Evolutionary conservation across 2,113 vertebrate species (phyloP), one percentile per base, ranked within the genome.

Genomic region (Malurus elegans): DNA sequence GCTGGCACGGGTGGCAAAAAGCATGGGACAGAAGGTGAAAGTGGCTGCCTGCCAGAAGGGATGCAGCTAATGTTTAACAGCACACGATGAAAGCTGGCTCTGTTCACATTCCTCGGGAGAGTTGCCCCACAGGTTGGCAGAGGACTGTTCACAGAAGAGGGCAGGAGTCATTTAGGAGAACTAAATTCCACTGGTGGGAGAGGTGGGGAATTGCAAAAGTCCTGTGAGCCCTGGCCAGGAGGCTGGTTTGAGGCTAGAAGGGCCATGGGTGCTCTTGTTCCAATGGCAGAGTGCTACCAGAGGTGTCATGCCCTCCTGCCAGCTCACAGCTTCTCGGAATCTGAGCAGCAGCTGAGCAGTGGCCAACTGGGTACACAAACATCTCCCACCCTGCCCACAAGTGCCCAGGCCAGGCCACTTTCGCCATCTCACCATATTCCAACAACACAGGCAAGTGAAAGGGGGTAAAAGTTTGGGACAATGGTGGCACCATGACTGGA

Each of bases 1-100:
- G 7, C 60, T 0, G 0, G 48, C n/a, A 20, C 25, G 34, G 1
- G 2, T 21, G 65, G 69, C 6, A 4, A 62, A 53, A 57, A 10
- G 3, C 6, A 1, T 38, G 51, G 60, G 14, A 3, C 82, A 40
- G 56, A 69, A 57, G 78, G 87, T 38, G 57, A 25, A 91, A 72
- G 79, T 10, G 47, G 79, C n/a, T 76, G 26, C 36, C 58, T 69
- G 79, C 57, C 2, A 1, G 79, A 56, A 54, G 54, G 70, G 82
- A 75, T 2, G 1, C 72, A 71, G 62, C 61, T 78, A 66, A 86
- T 34, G 29, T 79, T 64, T 84, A 83, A 86, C 60, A 67, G 75
- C 53, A 40, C 1, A 3, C 0, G 0, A 50, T 60, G 70, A 92
- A 86, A 87, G 67, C 60, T 13, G 53, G 48, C 57, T 56, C 79